These are phyloP conservation scores for Calyptommatus sinebrachiatus DNA, from an alignment of 2,113 vertebrate species.

Conservation along the genomic window DNA sequence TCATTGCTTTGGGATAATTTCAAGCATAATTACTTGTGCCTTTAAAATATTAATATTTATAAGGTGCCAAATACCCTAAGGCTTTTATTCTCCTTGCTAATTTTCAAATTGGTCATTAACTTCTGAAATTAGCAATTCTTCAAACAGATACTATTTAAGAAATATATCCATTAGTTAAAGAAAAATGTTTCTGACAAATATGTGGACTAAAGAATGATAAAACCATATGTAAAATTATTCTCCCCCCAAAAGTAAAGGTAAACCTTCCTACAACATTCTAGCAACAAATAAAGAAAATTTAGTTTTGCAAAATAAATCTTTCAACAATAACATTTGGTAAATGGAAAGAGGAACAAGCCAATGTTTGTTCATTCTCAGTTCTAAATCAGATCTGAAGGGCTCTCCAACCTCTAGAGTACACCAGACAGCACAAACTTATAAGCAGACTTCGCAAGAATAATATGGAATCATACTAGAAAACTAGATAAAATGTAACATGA, in stretches of 20 bases:
- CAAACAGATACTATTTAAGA: constrained; percentile 56
- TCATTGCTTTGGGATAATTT: constrained; percentile 23
- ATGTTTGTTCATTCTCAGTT: no score
- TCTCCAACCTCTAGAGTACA: no score
- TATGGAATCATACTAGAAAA: no score
- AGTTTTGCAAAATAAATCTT: neutral
- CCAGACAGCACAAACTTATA: no score
- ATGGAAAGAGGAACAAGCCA: no score
- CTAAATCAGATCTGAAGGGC: no score
- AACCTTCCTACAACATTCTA: neutral
- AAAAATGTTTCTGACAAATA: constrained; percentile 43
- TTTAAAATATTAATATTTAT: constrained; percentile 66
- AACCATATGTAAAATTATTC: neutral
- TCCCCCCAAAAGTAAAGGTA: neutral
- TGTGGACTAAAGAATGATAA: neutral
- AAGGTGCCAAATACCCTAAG: constrained; percentile 46
- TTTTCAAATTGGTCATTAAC: constrained; percentile 56
- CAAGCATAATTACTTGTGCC: constrained; percentile 36
- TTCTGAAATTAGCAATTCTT: constrained; percentile 55
- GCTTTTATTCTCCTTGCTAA: constrained; percentile 53
- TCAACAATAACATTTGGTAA: no score
- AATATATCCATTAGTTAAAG: constrained; percentile 51
- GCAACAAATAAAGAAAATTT: neutral
- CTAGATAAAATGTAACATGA: neutral
- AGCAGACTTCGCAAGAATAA: no score